These are phyloP conservation scores for Lytechinus pictus DNA, from an alignment of 35 echinoderm and acorn worm species.

Conservation along the genomic window DNA sequence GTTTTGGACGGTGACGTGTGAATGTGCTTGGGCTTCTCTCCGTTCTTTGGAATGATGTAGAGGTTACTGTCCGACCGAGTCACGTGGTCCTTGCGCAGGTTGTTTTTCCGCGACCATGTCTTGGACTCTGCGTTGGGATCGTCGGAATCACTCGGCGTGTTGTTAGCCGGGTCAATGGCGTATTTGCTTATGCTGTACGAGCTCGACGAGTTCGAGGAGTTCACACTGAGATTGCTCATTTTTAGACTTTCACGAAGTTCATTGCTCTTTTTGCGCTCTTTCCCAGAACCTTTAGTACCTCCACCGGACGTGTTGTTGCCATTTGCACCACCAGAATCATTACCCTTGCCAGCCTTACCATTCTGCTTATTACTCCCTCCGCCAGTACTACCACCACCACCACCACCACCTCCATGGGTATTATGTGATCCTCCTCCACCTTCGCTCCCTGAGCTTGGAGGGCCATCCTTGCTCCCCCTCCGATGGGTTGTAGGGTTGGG, in stretches of 20 bases:
- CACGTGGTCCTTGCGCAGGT: constrained; percentile 58
- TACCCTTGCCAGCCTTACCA: constrained; percentile 62
- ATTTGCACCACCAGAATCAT: constrained; percentile 57
- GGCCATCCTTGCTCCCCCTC: constrained; percentile 95
- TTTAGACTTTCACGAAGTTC: constrained; percentile 98
- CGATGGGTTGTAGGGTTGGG: constrained; percentile 64
- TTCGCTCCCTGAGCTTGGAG: constrained; percentile 76
- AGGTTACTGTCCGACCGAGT: constrained; percentile 81
- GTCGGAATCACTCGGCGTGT: constrained; percentile 90
- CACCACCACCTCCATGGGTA: constrained; percentile 49
- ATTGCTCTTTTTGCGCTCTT: constrained; percentile 90
- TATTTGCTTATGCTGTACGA: constrained; percentile 98
- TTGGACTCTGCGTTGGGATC: constrained; percentile 74
- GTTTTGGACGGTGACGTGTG: constrained; percentile 74
- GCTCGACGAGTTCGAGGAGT: constrained; percentile 91
- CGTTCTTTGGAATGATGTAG: constrained; percentile 76
- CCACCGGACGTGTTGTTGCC: constrained; percentile 50
- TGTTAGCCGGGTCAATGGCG: constrained; percentile 98
- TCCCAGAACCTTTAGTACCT: constrained; percentile 58
- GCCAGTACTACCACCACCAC: constrained; percentile 31
- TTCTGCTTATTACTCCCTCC: constrained; percentile 56
- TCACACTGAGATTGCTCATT: constrained; percentile 93
- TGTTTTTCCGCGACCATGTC: constrained; percentile 76
- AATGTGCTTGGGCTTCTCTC: constrained; percentile 58
- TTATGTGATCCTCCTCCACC: constrained; percentile 71